Evolutionary conservation across 1,140 invertebrate species (phyloP).

Genomic region (Bombus cullumanus): DNA sequence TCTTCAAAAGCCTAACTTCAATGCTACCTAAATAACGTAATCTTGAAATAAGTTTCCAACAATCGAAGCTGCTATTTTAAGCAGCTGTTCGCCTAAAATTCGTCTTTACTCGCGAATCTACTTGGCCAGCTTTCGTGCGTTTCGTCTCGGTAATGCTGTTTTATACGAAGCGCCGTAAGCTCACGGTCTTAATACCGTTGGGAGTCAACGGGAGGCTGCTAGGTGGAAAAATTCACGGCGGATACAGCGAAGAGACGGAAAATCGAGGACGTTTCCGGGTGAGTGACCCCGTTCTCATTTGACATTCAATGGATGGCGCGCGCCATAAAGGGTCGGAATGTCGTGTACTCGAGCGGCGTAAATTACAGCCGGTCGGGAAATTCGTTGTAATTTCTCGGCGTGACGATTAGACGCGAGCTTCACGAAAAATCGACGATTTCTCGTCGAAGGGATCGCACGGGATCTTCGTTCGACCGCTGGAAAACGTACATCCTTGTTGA

Average conservation of each 20-base stretch:
- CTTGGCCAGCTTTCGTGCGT: background rate
- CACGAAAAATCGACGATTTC: conserved; percentile 50
- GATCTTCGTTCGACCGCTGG: conserved; percentile 29
- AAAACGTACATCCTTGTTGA: background rate
- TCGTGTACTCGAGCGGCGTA: conserved; percentile 56
- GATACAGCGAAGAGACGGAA: background rate
- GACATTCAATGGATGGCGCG: conserved; percentile 49
- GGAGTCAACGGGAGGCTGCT: too few species aligned
- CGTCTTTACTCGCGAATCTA: too few species aligned
- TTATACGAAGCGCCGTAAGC: background rate
- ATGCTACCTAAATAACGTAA: too few species aligned
- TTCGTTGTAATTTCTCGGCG: conserved; percentile 60
- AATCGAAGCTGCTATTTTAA: too few species aligned
- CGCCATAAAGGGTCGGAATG: conserved; percentile 52
- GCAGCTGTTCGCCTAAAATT: background rate
- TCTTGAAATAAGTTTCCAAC: too few species aligned
- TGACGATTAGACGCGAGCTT: conserved; percentile 59
- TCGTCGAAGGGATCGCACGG: conserved; percentile 19
- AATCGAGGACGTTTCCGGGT: conserved; percentile 18
- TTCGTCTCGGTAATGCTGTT: background rate
- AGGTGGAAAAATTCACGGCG: background rate
- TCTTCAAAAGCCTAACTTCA: too few species aligned
- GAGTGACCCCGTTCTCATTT: conserved; percentile 42
- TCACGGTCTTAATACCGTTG: background rate
- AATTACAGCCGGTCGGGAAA: conserved; percentile 54